These are phyloP conservation scores for Silurus aristotelis DNA, from an alignment of 2,797 vertebrate species.

Conservation along the genomic window DNA sequence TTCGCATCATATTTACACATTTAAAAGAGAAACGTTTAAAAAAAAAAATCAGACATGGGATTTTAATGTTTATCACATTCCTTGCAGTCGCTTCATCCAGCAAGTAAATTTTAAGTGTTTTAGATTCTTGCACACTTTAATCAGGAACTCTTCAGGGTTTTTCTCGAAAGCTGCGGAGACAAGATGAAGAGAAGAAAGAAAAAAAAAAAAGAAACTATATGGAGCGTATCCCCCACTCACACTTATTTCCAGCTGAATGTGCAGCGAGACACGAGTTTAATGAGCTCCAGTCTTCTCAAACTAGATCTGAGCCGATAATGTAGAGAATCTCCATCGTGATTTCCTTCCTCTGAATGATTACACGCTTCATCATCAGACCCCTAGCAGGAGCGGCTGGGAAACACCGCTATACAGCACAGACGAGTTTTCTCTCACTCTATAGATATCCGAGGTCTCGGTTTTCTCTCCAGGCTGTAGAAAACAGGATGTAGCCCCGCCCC, in stretches of 20 bases:
- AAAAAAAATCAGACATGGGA: neutral
- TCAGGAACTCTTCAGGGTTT: neutral
- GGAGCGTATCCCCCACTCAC: neutral
- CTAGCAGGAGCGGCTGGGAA: neutral
- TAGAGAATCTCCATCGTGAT: neutral
- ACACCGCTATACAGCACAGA: neutral
- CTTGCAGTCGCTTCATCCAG: neutral
- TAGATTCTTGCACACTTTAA: neutral
- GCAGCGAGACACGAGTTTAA: neutral
- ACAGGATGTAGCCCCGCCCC: neutral
- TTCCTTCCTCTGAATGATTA: neutral
- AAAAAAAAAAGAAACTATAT: too few relatives aligned
- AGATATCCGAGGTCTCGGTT: neutral
- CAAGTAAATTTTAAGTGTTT: neutral
- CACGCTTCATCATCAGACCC: neutral
- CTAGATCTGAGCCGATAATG: neutral
- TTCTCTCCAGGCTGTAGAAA: neutral
- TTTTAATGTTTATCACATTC: neutral
- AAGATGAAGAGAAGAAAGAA: neutral
- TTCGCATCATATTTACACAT: slow-evolving; percentile 5
- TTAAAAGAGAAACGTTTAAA: neutral
- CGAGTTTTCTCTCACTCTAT: too few relatives aligned
- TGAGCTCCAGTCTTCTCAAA: neutral
- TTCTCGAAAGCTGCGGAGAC: neutral
- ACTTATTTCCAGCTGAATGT: neutral